Evolutionary conservation across 2,888 invertebrate species (phyloP), one percentile per base, ranked within the genome.

Genomic region (Cosmia pyralina): DNA sequence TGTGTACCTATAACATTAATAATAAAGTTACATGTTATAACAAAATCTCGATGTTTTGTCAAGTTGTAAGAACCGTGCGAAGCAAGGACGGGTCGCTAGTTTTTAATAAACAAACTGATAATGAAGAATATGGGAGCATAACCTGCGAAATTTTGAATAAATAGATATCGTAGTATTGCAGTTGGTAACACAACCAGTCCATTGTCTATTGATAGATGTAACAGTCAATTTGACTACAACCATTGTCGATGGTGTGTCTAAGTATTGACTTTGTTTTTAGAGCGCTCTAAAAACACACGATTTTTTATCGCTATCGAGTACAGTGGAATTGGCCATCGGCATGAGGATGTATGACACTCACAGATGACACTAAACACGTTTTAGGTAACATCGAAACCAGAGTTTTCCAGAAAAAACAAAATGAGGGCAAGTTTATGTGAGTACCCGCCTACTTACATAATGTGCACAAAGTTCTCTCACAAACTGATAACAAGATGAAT

Each of bases 271-370:
- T 65, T 74, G 28, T 46, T 52, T 65, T 68, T n/a, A 52, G 15
- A 75, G 52, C 38, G 66, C 75, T 60, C 22, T 28, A 28, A 28
- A 28, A 28, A 28, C 28, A 22, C 44, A 58, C 19, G 6, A 17
- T 48, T 44, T 60, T 55, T 62, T 60, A 60, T 60, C 48, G 34
- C 15, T 34, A 60, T 60, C 57, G 50, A 53, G 38, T 53, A 69
- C 48, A 75, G 50, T 28, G 34, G 46, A 58, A 74, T 75, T 75
- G 68, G 59, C 53, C 48, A 60, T 68, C 41, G 41, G 28, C 68
- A 66, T 52, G 58, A 52, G 50, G 38, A 46, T 48, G 13, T 48
- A 75, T 22, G 38, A 28, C 28, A 28, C 28, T 28, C 28, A 28
- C 6, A 38, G 4, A 38, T 38, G 53, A 34, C 53, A 34, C 13